Conservation (phyloP, 2,888 invertebrate genomes). For the Dasypolia templi region DNA sequence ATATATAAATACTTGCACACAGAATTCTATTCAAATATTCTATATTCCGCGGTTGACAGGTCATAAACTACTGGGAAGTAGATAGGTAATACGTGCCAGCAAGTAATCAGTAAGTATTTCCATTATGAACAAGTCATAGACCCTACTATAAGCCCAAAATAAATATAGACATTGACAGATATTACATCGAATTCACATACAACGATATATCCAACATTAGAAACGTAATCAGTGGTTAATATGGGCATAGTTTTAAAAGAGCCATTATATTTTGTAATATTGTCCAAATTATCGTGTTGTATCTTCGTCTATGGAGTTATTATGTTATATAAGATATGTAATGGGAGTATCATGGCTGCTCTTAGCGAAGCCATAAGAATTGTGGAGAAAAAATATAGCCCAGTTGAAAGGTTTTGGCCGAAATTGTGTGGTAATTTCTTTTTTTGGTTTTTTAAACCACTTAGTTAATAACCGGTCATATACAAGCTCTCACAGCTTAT, state of each 20-base stretch:
- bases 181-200: constrained; percentile 49
- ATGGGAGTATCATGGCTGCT: constrained; percentile 43
- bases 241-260: constrained; percentile 34
- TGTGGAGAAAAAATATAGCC: constrained; percentile 4
- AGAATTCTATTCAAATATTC: constrained; percentile 6
- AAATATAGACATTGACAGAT: constrained; percentile 4
- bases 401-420: background rate
- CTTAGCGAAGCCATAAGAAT: no score
- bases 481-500: no score
- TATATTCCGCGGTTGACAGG: background rate
- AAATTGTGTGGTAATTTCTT: constrained; percentile 16
- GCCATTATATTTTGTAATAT: constrained; percentile 58
- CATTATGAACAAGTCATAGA: background rate
- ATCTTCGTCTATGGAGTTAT: constrained; percentile 41
- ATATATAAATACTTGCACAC: background rate
- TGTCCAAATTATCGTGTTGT: constrained; percentile 52
- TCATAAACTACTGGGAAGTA: constrained; percentile 4
- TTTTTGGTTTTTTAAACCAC: background rate
- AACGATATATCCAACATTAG: constrained; percentile 20
- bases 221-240: constrained; percentile 26
- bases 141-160: constrained; percentile 12
- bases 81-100: background rate
- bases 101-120: background rate
- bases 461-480: background rate
- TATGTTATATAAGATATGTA: constrained; percentile 41